Percentiles rank a stretch among this genome's conserved stretches.
Evolutionary conservation across 2,113 vertebrate genomes (phyloP).

Genomic region (Lichenostomus cassidix): DNA sequence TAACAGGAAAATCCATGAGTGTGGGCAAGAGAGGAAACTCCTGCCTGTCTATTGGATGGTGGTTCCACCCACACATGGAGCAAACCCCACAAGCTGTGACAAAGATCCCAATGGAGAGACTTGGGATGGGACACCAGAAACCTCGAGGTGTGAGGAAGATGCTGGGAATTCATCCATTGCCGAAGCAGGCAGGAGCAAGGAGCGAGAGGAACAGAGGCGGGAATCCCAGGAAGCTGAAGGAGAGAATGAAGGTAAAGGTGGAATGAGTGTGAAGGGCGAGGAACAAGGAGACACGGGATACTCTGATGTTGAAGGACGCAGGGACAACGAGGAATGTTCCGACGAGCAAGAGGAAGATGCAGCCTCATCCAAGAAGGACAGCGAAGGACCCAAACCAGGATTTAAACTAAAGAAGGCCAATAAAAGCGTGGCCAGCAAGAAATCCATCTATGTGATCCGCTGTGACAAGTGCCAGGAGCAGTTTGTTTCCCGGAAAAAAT

Average conservation of each 20-base stretch:
- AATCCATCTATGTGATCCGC: not conserved
- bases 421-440: not conserved
- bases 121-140: not conserved
- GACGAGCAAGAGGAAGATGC: not conserved
- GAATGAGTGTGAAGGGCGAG: constrained; percentile 1
- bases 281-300: not conserved
- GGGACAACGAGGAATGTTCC: not conserved
- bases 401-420: not conserved
- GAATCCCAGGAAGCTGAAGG: not conserved
- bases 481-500: constrained; percentile 53
- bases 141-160: not conserved
- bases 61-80: not conserved
- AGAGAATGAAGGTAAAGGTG: not conserved
- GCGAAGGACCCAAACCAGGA: not conserved
- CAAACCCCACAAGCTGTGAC: not conserved
- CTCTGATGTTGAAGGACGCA: not conserved
- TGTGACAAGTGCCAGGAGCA: constrained; percentile 60
- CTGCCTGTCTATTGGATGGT: constrained; percentile 54
- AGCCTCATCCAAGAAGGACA: not conserved
- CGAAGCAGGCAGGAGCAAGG: not conserved
- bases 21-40: constrained; percentile 32
- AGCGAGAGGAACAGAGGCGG: not conserved
- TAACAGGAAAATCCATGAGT: constrained; percentile 67
- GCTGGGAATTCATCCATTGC: not conserved
- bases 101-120: not conserved